Evolutionary conservation across 2,888 invertebrate species (phyloP).

Genomic region (Diarsia dahlii): DNA sequence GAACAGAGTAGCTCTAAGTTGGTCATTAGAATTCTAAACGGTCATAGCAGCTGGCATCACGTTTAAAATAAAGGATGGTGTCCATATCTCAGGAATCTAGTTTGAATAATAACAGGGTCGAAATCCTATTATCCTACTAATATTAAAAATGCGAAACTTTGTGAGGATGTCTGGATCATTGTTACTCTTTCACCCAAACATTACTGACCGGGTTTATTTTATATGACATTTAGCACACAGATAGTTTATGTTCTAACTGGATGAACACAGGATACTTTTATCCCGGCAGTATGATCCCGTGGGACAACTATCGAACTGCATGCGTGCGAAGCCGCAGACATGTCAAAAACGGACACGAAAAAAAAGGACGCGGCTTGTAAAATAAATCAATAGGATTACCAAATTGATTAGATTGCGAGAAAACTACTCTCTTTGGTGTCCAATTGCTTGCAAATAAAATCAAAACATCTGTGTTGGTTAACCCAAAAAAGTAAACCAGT

Average conservation of each 20-base stretch:
- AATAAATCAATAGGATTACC: not conserved
- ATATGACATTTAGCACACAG: too few species aligned
- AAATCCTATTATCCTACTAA: not conserved
- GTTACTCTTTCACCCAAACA: too few species aligned
- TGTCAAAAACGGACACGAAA: too few species aligned
- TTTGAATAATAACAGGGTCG: too few species aligned
- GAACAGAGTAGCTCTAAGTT: not conserved
- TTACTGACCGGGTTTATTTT: too few species aligned
- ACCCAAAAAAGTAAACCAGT: not conserved
- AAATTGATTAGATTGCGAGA: not conserved
- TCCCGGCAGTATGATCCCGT: too few species aligned
- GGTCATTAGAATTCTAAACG: slow-evolving; percentile 15
- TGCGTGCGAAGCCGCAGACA: too few species aligned
- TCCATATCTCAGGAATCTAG: slow-evolving; percentile 14
- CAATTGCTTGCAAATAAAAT: not conserved
- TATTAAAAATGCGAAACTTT: too few species aligned
- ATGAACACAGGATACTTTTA: too few species aligned
- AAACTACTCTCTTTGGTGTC: not conserved
- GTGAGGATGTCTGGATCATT: too few species aligned
- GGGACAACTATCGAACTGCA: too few species aligned
- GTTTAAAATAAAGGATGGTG: slow-evolving; percentile 12
- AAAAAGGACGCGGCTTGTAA: not conserved
- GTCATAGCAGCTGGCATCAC: slow-evolving; percentile 13
- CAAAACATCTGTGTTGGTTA: not conserved
- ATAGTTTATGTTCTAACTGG: too few species aligned